phyloP scores from a whole-genome alignment of 2,797 vertebrate genomes.

The Acridotheres tristis region DNA sequence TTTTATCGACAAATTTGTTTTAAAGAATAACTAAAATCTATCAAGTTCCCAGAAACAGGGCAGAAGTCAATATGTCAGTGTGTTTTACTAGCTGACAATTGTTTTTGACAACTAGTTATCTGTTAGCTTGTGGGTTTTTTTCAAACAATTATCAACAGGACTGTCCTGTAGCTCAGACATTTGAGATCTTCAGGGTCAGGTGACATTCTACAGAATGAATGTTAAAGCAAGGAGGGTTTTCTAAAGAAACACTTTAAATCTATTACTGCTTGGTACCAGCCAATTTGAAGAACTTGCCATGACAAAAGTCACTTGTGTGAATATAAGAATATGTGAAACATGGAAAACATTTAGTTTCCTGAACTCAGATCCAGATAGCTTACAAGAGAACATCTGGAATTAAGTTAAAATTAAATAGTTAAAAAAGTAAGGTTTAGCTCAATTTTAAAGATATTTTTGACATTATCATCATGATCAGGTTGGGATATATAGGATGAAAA shows the following conservation, averaged over 20 bases:
- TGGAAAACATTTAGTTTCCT: background rate
- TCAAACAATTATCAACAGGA: slow-evolving; percentile 5
- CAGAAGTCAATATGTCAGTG: background rate
- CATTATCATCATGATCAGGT: background rate
- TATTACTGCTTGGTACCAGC: slow-evolving; percentile 15
- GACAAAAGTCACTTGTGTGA: background rate
- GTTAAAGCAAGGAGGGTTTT: background rate
- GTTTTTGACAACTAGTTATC: background rate
- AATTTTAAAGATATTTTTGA: background rate
- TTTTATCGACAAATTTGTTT: background rate
- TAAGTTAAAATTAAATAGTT: background rate
- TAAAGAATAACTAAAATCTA: background rate
- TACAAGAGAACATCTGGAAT: background rate
- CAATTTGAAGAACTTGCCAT: background rate
- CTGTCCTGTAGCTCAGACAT: slow-evolving; percentile 30
- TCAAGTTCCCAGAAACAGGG: background rate
- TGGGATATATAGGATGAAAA: background rate
- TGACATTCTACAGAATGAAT: background rate
- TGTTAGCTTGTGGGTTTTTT: slow-evolving; percentile 6
- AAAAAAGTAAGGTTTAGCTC: background rate
- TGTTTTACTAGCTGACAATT: background rate
- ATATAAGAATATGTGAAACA: background rate
- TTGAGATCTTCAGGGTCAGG: background rate
- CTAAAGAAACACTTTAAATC: slow-evolving; percentile 25
- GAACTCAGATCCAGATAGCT: background rate